Conservation (phyloP, 2,888 invertebrate species). For the Lasiommata megera region DNA sequence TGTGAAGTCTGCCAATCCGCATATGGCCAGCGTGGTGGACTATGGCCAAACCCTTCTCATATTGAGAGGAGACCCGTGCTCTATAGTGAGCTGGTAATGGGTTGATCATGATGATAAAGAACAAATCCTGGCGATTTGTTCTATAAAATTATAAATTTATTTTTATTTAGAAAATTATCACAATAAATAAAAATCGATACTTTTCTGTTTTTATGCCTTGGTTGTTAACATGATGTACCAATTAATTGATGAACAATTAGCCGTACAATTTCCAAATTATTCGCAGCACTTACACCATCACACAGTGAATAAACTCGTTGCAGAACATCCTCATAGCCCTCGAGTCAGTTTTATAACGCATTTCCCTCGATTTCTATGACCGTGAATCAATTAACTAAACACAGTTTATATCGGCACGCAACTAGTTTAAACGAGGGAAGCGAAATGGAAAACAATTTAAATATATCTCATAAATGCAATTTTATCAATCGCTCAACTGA, state of each 20-base stretch:
- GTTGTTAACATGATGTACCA: too few relatives aligned
- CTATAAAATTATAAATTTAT: too few relatives aligned
- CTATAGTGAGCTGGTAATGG: too few relatives aligned
- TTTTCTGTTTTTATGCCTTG: too few relatives aligned
- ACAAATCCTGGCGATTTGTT: too few relatives aligned
- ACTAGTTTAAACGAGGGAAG: conserved; percentile 16
- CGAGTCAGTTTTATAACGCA: conserved; percentile 41
- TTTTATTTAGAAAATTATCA: too few relatives aligned
- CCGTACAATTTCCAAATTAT: not conserved
- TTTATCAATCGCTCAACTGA: conserved; percentile 13
- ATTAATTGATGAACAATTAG: not conserved
- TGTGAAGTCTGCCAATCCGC: too few relatives aligned
- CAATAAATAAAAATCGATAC: too few relatives aligned
- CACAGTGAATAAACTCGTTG: conserved; percentile 10
- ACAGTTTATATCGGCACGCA: conserved; percentile 28
- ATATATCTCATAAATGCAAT: conserved; percentile 21
- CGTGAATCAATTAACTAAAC: conserved; percentile 43
- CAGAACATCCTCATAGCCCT: conserved; percentile 24
- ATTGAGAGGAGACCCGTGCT: too few relatives aligned
- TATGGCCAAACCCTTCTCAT: too few relatives aligned
- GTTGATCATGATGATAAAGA: too few relatives aligned
- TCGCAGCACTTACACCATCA: conserved; percentile 1
- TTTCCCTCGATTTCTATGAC: conserved; percentile 66
- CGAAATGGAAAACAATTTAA: conserved; percentile 22
- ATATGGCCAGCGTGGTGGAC: too few relatives aligned